These are phyloP conservation scores for Phalanger gymnotis DNA, from an alignment of 2,797 vertebrate genomes.

Conservation along the genomic window DNA sequence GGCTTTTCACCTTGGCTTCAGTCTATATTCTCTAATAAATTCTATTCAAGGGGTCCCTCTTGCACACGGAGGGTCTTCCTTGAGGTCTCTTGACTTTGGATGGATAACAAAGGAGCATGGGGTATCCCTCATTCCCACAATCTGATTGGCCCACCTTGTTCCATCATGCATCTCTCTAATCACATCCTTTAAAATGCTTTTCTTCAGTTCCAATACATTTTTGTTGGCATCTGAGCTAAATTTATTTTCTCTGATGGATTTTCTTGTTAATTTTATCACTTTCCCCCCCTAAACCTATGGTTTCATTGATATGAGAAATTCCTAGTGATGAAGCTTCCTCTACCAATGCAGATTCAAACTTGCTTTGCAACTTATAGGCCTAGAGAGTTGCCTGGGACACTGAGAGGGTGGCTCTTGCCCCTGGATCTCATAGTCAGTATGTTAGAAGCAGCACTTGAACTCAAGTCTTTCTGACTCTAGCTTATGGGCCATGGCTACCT, in stretches of 20 bases:
- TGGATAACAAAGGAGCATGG: background rate
- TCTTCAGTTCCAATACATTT: background rate
- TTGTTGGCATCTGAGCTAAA: background rate
- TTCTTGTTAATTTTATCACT: background rate
- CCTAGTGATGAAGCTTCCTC: background rate
- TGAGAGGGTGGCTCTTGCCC: background rate
- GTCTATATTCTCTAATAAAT: background rate
- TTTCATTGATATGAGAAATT: background rate
- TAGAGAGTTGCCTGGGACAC: background rate
- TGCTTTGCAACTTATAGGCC: background rate
- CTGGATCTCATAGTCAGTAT: background rate
- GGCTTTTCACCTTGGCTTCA: background rate
- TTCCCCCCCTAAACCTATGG: background rate
- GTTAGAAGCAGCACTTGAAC: background rate
- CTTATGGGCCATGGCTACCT: background rate
- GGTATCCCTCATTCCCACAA: background rate
- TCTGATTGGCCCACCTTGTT: background rate
- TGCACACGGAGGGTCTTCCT: background rate
- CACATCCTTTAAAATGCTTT: background rate
- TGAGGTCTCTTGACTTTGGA: background rate
- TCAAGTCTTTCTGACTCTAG: background rate
- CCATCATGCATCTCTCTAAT: background rate
- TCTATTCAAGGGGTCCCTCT: background rate
- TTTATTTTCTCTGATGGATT: background rate
- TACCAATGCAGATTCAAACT: background rate